These are phyloP conservation scores for Entomobrya multifasciata DNA, from an alignment of 2,888 invertebrate genomes.

Conservation along the genomic window DNA sequence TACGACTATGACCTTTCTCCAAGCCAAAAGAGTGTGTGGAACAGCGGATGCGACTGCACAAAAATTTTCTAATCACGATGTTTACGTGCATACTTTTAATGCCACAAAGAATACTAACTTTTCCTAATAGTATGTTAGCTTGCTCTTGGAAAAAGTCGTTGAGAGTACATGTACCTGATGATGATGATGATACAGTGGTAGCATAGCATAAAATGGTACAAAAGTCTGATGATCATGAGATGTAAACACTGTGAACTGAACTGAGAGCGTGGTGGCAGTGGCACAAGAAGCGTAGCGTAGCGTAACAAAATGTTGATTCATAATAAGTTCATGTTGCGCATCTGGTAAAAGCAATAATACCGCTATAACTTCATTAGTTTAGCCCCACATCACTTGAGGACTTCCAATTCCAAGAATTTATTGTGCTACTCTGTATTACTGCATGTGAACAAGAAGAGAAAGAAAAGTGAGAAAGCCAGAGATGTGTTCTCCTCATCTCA, in stretches of 20 bases:
- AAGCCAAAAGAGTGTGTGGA: neutral
- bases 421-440: slow-evolving; percentile 18
- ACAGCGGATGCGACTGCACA: too few species aligned
- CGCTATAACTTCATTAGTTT: slow-evolving; percentile 65
- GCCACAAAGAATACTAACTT: slow-evolving; percentile 16
- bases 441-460: neutral
- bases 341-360: slow-evolving; percentile 63
- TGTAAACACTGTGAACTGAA: neutral
- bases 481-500: neutral
- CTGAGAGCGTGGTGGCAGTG: slow-evolving; percentile 7
- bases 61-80: slow-evolving; percentile 30
- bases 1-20: neutral
- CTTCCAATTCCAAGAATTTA: slow-evolving; percentile 60
- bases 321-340: slow-evolving; percentile 59
- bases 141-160: too few species aligned
- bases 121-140: neutral
- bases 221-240: neutral
- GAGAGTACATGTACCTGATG: too few species aligned
- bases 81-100: slow-evolving; percentile 9
- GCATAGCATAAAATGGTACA: neutral
- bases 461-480: neutral
- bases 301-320: slow-evolving; percentile 53
- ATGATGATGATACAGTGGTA: neutral
- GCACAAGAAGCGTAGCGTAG: neutral
- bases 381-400: slow-evolving; percentile 51